Percentiles rank a stretch among this genome's conserved stretches.
Evolutionary conservation across 2,113 vertebrate species (phyloP).

Genomic region (Megaceryle torquata): DNA sequence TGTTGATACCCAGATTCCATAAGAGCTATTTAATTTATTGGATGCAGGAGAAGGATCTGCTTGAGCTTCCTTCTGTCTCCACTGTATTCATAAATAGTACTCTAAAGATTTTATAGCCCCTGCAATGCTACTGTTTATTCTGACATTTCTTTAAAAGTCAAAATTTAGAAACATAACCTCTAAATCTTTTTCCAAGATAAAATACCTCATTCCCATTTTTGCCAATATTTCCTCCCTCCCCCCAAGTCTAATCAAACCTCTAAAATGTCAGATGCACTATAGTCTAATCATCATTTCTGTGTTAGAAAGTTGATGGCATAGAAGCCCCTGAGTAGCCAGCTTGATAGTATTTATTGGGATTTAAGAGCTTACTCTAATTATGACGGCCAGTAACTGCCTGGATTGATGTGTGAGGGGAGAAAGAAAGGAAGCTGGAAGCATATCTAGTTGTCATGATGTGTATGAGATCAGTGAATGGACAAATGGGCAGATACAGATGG

Average conservation of each 20-base stretch:
- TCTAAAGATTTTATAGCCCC: neutral
- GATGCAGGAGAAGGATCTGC: neutral
- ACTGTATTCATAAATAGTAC: neutral
- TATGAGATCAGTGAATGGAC: neutral
- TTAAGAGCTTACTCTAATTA: slow-evolving; percentile 51
- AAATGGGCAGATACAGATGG: neutral
- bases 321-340: slow-evolving; percentile 14
- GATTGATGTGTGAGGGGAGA: neutral
- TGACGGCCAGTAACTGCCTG: slow-evolving; percentile 12
- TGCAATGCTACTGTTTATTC: neutral
- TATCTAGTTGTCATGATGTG: neutral
- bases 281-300: neutral
- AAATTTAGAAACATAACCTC: neutral
- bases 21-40: neutral
- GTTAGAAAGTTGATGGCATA: neutral
- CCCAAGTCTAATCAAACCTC: neutral
- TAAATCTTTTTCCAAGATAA: neutral
- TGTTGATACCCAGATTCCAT: neutral
- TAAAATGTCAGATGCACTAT: neutral
- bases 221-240: neutral
- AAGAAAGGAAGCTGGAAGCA: neutral
- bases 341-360: slow-evolving; percentile 37
- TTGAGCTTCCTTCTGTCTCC: neutral
- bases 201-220: neutral
- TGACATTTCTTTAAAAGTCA: neutral